Evolutionary conservation across 1,140 invertebrate species (phyloP).

Genomic region (Drosophila erecta): DNA sequence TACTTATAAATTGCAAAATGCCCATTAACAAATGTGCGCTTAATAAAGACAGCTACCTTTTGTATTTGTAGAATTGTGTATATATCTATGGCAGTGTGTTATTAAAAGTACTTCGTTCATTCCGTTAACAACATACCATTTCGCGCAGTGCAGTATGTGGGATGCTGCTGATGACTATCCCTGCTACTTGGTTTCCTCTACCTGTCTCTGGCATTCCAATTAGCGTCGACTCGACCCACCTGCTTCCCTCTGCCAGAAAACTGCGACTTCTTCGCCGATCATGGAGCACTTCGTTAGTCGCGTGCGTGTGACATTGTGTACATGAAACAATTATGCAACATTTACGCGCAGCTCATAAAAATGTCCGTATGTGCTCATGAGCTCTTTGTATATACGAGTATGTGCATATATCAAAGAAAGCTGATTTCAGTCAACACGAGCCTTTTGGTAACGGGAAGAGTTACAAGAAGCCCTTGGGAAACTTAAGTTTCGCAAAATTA

Average conservation of each 20-base stretch:
- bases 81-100: neutral
- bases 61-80: no score
- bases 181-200: neutral
- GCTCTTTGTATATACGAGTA: neutral
- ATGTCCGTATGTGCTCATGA: constrained; percentile 9
- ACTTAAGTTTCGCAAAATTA: neutral
- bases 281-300: constrained; percentile 56
- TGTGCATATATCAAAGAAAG: neutral
- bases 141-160: neutral
- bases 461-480: neutral
- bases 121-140: neutral
- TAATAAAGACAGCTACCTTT: no score
- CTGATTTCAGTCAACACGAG: constrained; percentile 15
- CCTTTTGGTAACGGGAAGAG: neutral
- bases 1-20: no score
- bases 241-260: constrained; percentile 2
- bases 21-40: neutral
- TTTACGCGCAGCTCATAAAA: constrained; percentile 55
- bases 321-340: constrained; percentile 71
- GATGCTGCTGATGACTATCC: constrained; percentile 37
- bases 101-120: neutral
- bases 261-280: constrained; percentile 35
- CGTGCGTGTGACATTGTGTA: constrained; percentile 68
- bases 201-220: constrained; percentile 55
- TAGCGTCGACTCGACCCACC: constrained; percentile 50